These are phyloP conservation scores for Mastomys coucha DNA, from an alignment of 2,113 vertebrate genomes.

Conservation along the genomic window DNA sequence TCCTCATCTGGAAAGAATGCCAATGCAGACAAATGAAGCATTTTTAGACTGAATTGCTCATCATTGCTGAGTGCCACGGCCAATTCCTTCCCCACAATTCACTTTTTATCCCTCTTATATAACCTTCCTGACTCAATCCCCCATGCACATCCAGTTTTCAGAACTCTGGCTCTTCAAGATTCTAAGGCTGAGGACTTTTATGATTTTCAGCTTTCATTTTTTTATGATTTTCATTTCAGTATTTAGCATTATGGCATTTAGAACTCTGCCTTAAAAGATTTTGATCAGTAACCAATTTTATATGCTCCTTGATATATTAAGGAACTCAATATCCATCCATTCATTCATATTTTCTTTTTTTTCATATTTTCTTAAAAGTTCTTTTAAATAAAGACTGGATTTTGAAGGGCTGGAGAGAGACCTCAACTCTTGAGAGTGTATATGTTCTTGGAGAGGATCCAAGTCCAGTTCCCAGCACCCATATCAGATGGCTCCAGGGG, in stretches of 20 bases:
- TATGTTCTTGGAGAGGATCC: neutral
- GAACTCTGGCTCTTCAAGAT: neutral
- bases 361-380: neutral
- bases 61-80: neutral
- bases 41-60: neutral
- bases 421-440: neutral
- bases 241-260: neutral
- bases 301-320: neutral
- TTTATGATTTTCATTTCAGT: neutral
- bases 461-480: neutral
- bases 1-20: conserved; percentile 21
- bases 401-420: neutral
- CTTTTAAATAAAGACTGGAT: neutral
- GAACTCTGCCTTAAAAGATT: neutral
- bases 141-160: neutral
- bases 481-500: neutral
- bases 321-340: neutral
- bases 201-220: neutral
- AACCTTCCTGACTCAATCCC: neutral
- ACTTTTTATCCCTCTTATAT: neutral
- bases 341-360: neutral
- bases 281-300: neutral
- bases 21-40: conserved; percentile 23
- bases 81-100: neutral
- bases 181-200: neutral